Evolutionary conservation across 2,888 invertebrate genomes (phyloP).

Genomic region (Saturnia pavonia): DNA sequence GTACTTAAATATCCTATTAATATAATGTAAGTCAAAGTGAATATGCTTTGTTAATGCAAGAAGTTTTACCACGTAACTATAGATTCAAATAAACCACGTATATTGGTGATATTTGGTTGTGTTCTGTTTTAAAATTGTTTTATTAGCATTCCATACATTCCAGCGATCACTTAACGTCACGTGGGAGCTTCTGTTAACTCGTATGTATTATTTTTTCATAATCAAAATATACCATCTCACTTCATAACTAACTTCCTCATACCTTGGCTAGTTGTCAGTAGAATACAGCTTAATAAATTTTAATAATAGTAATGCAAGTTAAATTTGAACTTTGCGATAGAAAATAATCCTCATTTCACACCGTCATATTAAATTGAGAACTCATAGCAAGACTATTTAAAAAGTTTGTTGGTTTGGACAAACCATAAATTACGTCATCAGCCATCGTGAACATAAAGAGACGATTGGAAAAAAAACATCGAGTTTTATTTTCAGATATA

Average conservation of each 20-base stretch:
- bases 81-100: neutral
- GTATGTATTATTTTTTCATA: no score
- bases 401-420: neutral
- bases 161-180: no score
- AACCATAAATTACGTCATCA: neutral
- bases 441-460: neutral
- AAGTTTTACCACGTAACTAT: neutral
- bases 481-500: neutral
- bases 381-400: neutral
- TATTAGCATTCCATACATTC: neutral
- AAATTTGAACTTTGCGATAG: no score
- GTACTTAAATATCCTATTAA: neutral
- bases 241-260: no score
- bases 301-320: no score
- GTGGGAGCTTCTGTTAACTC: no score
- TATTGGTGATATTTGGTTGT: neutral
- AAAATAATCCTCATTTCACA: neutral
- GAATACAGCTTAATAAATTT: no score
- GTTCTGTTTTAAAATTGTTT: neutral
- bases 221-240: no score
- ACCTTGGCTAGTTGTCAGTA: no score
- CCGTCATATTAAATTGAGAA: neutral
- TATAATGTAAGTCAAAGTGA: neutral
- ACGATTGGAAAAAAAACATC: neutral
- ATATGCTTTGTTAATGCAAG: neutral